These are phyloP conservation scores for Entelurus aequoreus DNA, from an alignment of 2,113 vertebrate genomes.

Conservation along the genomic window DNA sequence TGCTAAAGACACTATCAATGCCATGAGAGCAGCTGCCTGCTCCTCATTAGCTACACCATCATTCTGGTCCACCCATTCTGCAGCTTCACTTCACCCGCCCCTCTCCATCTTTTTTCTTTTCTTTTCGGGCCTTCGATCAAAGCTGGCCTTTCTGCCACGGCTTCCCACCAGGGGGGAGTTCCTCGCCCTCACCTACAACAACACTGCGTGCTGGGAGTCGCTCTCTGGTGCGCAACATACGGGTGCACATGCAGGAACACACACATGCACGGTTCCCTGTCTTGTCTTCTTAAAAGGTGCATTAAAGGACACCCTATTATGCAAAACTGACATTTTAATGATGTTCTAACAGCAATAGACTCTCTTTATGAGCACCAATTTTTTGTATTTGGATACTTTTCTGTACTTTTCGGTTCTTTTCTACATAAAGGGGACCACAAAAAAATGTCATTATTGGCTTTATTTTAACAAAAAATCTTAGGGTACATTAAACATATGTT, in stretches of 20 bases:
- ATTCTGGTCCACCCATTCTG: constrained; percentile 40
- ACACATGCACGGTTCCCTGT: constrained; percentile 25
- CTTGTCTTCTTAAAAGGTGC: background rate
- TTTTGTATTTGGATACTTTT: no score
- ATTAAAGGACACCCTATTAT: no score
- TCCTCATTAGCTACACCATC: constrained; percentile 15
- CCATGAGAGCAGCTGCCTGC: no score
- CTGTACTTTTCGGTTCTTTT: no score
- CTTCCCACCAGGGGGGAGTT: constrained; percentile 71
- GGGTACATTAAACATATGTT: no score
- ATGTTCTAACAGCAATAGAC: no score
- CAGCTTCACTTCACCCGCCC: constrained; percentile 37
- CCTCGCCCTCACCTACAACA: constrained; percentile 72
- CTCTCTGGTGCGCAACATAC: constrained; percentile 54
- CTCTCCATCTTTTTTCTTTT: constrained; percentile 12
- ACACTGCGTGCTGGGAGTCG: constrained; percentile 63
- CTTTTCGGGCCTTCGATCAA: constrained; percentile 61
- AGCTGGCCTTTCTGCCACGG: constrained; percentile 67
- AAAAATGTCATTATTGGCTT: no score
- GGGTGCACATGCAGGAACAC: constrained; percentile 43
- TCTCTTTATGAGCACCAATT: no score
- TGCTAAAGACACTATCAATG: no score
- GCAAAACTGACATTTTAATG: no score
- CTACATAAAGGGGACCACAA: no score
- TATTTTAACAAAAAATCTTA: no score